Evolutionary conservation across 2,888 invertebrate genomes (phyloP), one percentile per base, ranked within the genome.

Genomic region (Volucella zonaria): DNA sequence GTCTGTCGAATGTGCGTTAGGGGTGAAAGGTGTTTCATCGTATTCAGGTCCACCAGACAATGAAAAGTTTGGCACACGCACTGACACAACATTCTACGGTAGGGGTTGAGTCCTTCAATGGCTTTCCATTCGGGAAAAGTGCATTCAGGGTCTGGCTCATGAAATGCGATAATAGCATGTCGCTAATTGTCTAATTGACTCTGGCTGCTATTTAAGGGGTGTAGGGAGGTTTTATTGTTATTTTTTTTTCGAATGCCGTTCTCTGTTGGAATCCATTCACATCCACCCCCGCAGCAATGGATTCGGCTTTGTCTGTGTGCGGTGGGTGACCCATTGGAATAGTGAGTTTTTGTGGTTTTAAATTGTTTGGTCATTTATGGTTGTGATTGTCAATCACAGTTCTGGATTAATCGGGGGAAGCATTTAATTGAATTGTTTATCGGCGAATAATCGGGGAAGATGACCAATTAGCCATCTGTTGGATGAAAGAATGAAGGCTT

Each of bases 161-260:
- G 81, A 85, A 80, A 85, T 85, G 80, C 83, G 75, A 85, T 85
- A 85, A 85, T 85, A 85, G 71, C 83, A 67, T 85, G 71, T 85
- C 83, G 81, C 83, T 85, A 85, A 81, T 85, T 85, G 83, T 85
- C 67, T 76, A 76, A 85, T 85, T 85, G 83, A 85, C 83, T 85
- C 66, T 4, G 67, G 52, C 49, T 64, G 66, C 42, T 59, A 14
- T 59, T n/a, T 12, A 38, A 31, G 49, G 66, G 42, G 49, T 66
- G 23, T n/a, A 23, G 67, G 56, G 49, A 61, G 43, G n/a, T 66
- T 42, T 11, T 42, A n/a, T 18, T 49, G 31, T 6, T 31, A 31
- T 40, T 8, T 47, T 56, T 47, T 56, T 74, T 49, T 31, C 10
- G 6, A 8, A 51, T 42, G 11, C 23, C 0, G 9, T 18, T n/a